A percentile compares a stretch with the other conserved stretches of the same genome.
phyloP scores from a whole-genome alignment of 2,797 vertebrate genomes.

The Amblyraja radiata region DNA sequence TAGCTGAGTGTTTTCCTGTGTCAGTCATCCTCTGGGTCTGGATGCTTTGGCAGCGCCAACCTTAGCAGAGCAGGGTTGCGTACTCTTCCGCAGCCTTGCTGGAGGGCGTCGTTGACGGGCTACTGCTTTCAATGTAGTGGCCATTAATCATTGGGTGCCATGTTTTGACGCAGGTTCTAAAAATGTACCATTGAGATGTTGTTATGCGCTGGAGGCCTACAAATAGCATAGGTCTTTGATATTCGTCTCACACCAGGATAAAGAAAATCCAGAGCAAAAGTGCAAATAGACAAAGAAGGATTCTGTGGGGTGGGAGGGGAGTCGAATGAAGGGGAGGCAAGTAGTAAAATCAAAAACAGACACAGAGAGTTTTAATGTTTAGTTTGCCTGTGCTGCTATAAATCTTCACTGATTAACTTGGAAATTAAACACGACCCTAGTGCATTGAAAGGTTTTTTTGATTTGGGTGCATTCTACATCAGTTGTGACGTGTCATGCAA shows the following conservation, averaged over 20 bases:
- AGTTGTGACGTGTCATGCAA: background rate
- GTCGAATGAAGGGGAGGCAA: constrained; percentile 52
- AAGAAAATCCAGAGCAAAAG: constrained; percentile 69
- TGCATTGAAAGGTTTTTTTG: constrained; percentile 38
- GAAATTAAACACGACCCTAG: constrained; percentile 57
- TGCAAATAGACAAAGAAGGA: constrained; percentile 59
- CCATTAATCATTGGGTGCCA: constrained; percentile 66
- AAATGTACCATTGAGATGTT: constrained; percentile 70
- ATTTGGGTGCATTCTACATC: background rate
- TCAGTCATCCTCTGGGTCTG: background rate
- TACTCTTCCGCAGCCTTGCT: constrained; percentile 47
- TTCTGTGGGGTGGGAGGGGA: constrained; percentile 41
- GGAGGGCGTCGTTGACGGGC: constrained; percentile 54
- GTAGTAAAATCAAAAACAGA: constrained; percentile 76
- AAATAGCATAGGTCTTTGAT: constrained; percentile 74
- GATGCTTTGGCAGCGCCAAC: constrained; percentile 1
- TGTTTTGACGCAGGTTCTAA: constrained; percentile 63
- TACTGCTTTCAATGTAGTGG: constrained; percentile 57
- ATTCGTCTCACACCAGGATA: constrained; percentile 78
- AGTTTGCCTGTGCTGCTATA: constrained; percentile 70
- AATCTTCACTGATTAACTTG: constrained; percentile 64
- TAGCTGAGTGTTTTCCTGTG: background rate
- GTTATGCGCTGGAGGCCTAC: constrained; percentile 70
- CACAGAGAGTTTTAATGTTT: constrained; percentile 66
- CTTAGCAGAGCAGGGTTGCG: constrained; percentile 29